These are phyloP conservation scores for Leuciscus idus DNA, from an alignment of 2,113 vertebrate species.

Conservation along the genomic window DNA sequence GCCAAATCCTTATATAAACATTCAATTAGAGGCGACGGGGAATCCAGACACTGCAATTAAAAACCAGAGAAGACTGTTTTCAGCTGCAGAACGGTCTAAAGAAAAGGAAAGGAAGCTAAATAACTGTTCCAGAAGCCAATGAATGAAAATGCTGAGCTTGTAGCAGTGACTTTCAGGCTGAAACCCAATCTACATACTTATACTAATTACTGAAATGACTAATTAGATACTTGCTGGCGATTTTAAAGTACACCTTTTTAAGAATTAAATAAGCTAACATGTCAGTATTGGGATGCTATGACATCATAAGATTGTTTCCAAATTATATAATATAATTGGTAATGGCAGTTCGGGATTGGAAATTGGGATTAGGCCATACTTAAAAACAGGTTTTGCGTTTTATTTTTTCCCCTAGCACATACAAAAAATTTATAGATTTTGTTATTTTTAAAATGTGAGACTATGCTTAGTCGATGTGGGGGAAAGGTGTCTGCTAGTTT, in stretches of 20 bases:
- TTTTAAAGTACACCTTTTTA: neutral
- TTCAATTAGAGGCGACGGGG: conserved; percentile 63
- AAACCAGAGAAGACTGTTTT: conserved; percentile 49
- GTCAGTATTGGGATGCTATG: neutral
- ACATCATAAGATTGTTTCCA: neutral
- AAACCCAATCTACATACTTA: neutral
- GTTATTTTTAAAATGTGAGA: neutral
- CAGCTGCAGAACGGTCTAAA: neutral
- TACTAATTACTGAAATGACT: neutral
- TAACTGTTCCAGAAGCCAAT: neutral
- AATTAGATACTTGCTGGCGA: neutral
- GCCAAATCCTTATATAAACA: conserved; percentile 63
- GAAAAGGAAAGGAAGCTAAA: neutral
- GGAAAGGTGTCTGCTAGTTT: neutral
- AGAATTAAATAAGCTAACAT: neutral
- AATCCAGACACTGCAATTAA: conserved; percentile 63
- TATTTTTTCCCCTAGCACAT: neutral
- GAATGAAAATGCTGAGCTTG: neutral
- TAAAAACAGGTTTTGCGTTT: neutral
- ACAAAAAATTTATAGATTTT: neutral
- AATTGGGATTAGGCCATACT: neutral
- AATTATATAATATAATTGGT: neutral
- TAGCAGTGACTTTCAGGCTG: neutral
- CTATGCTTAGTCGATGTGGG: neutral
- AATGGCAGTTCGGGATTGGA: neutral